These are phyloP conservation scores for Suricata suricatta DNA, from an alignment of 2,113 vertebrate genomes.

Conservation along the genomic window DNA sequence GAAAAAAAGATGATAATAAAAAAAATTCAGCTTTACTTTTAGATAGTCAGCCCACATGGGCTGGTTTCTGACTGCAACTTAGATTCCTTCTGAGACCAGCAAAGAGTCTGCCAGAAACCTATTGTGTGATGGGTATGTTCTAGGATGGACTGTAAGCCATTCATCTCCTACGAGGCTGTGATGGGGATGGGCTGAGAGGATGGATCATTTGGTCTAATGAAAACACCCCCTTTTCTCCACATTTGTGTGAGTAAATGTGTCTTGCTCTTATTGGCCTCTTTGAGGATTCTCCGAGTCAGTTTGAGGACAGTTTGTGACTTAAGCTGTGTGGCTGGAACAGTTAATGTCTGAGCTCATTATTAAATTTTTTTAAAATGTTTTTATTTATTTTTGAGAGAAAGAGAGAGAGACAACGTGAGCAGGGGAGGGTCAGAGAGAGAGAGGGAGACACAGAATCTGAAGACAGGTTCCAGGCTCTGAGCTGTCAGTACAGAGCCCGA, in stretches of 20 bases:
- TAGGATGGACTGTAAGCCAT: background rate
- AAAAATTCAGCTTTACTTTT: background rate
- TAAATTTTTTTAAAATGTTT: background rate
- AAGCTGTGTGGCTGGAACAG: background rate
- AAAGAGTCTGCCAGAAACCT: background rate
- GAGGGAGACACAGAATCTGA: no score
- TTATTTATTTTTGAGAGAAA: no score
- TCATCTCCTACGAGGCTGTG: background rate
- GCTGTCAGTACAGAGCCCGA: no score
- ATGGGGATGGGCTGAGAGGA: background rate
- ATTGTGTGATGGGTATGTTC: background rate
- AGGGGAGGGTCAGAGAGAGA: no score
- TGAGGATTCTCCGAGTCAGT: background rate
- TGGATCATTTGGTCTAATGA: background rate
- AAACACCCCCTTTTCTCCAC: background rate
- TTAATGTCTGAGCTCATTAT: background rate
- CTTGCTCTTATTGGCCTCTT: background rate
- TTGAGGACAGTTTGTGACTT: slow-evolving; percentile 27
- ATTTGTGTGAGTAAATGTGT: background rate
- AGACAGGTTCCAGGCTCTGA: no score
- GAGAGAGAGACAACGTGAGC: no score
- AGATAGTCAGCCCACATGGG: background rate
- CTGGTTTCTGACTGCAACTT: background rate
- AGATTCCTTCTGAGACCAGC: background rate
- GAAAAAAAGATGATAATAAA: background rate